Evolutionary conservation across 64 coral and sea anemone species (phyloP), one percentile per base, ranked within the genome.

Genomic region (Anthopleura sola): DNA sequence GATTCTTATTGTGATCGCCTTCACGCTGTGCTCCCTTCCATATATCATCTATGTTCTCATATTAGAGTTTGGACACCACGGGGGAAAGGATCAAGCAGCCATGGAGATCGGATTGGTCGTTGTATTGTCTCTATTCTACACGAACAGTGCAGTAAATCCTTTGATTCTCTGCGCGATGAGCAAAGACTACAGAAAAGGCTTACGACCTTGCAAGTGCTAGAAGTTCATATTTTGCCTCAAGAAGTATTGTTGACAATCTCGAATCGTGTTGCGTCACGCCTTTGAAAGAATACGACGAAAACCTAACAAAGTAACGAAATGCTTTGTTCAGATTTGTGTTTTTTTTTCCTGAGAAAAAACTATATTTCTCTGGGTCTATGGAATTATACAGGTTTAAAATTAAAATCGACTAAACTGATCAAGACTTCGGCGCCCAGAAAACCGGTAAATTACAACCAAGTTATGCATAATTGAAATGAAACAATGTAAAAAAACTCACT

Each of bases 141-240:
- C 88, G 47, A 96, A 96, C 48, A 92, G 90, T 19, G 94, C 94
- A 28, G 82, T 96, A 16, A 96, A 96, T 78, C 94, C 94, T 0
- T 83, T 96, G 83, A 96, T 96, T 84, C 37, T 96, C 24, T 96
- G 94, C 44, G 90, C 87, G 12, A 96, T 96, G 94, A 96, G 94
- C 90, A 96, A 96, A 47, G 94, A 96, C 50, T 96, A 96, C 23
- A 86, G 94, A 50, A 92, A 90, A 75, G 94, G 94, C 18, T 60
- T 96, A 18, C 75, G 90, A 36, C 94, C 94, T 5, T 96, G 94
- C 36, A 89, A 89, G 10, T 96, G 94, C 78, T 96, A 81, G 53
- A 19, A 20, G 0, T 34, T 44, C 31, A 21, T 14, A 71, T 62
- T 3, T 14, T 15, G n/a, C n/a, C 10, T 32, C 29, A 34, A 69